Conservation (phyloP, 2,113 vertebrate genomes). For the Psophia crepitans region DNA sequence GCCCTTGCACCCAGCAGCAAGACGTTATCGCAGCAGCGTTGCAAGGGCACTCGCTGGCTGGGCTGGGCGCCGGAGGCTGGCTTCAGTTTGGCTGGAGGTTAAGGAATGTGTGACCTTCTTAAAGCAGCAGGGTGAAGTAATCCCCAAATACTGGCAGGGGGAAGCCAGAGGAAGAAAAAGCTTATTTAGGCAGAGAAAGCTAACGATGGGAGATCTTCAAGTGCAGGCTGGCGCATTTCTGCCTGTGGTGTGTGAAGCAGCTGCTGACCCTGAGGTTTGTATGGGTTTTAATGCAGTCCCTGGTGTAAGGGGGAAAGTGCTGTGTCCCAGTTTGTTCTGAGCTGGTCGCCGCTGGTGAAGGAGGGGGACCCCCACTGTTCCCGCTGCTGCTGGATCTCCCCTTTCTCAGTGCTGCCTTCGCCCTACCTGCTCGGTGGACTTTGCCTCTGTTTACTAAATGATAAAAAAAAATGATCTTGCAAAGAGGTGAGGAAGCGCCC, state of each 20-base stretch:
- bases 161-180: not conserved
- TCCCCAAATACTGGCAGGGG: not conserved
- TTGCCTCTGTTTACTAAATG: not conserved
- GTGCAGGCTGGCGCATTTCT: not conserved
- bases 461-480: not conserved
- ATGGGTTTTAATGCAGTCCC: not conserved
- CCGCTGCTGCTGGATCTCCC: not conserved
- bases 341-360: not conserved
- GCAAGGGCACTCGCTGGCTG: not conserved
- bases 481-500: not conserved
- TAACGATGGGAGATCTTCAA: not conserved
- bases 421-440: not conserved
- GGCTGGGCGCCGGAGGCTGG: not conserved
- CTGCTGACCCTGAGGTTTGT: not conserved
- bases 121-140: not conserved
- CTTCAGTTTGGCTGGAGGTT: not conserved
- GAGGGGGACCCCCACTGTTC: not conserved
- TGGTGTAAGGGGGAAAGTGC: not conserved
- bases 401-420: not conserved
- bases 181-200: not conserved
- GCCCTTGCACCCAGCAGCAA: not conserved
- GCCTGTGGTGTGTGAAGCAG: not conserved
- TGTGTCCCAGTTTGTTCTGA: not conserved
- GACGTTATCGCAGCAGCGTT: accelerated
- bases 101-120: not conserved